Conservation (phyloP, 2,797 vertebrate genomes). For the Hylomyscus alleni region DNA sequence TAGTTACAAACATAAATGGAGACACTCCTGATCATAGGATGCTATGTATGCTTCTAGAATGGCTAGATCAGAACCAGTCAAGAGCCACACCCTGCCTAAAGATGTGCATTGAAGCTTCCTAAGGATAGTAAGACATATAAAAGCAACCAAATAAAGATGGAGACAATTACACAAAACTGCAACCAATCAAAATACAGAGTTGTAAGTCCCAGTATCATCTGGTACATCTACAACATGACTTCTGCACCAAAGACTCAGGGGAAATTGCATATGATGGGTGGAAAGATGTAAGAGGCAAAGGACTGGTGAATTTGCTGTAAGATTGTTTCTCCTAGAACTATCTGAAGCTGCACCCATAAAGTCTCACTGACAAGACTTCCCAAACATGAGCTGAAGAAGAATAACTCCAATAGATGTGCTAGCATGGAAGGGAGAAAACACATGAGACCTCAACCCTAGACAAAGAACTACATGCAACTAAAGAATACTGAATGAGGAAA, state of each 20-base stretch:
- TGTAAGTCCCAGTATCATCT: no score
- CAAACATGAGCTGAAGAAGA: background rate
- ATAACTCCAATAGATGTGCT: background rate
- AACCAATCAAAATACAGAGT: background rate
- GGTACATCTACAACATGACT: background rate
- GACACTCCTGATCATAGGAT: background rate
- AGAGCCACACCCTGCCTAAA: background rate
- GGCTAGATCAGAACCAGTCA: background rate
- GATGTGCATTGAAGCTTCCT: background rate
- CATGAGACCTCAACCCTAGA: background rate
- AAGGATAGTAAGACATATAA: background rate
- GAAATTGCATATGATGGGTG: background rate
- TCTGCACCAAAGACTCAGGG: background rate
- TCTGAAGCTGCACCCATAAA: background rate
- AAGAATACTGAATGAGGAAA: background rate
- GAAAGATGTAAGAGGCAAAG: background rate
- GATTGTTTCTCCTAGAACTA: background rate
- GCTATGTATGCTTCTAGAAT: background rate
- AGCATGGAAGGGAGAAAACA: background rate
- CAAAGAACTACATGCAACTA: background rate
- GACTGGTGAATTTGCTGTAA: background rate
- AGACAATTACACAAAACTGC: background rate
- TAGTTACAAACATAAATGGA: constrained; percentile 6
- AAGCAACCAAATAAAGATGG: background rate
- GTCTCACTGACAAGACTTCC: background rate